These are phyloP conservation scores for Lethenteron camtschaticum DNA, from an alignment of 2,113 vertebrate genomes.

Conservation along the genomic window DNA sequence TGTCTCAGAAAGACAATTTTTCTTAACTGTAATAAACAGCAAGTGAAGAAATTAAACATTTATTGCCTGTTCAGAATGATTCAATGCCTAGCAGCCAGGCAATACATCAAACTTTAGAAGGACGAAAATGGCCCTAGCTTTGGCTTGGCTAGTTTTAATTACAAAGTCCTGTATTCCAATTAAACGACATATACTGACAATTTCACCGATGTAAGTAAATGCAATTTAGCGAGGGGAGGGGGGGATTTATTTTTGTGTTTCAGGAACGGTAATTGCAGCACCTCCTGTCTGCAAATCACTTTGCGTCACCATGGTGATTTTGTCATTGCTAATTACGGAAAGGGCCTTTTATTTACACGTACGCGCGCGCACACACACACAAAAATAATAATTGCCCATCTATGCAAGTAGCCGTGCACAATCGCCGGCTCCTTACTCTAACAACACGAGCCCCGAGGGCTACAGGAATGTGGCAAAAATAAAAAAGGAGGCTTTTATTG, in stretches of 20 bases:
- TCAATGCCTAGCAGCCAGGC: background rate
- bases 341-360: too few relatives aligned
- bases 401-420: background rate
- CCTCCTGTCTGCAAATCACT: background rate
- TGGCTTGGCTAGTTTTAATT: too few relatives aligned
- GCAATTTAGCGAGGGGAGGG: background rate
- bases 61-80: conserved; percentile 4
- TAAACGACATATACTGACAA: too few relatives aligned
- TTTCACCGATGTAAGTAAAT: background rate
- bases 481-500: background rate
- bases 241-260: background rate
- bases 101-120: background rate
- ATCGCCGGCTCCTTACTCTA: background rate
- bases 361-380: too few relatives aligned
- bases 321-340: too few relatives aligned
- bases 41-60: conserved; percentile 6
- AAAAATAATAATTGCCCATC: background rate
- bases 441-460: background rate
- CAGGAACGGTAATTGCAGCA: background rate
- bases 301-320: too few relatives aligned
- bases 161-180: too few relatives aligned
- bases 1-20: conserved; percentile 2
- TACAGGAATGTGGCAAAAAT: background rate
- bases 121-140: too few relatives aligned
- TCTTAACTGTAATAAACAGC: conserved; percentile 5